Evolutionary conservation across 2,797 vertebrate species (phyloP).

Genomic region (Luscinia luscinia): DNA sequence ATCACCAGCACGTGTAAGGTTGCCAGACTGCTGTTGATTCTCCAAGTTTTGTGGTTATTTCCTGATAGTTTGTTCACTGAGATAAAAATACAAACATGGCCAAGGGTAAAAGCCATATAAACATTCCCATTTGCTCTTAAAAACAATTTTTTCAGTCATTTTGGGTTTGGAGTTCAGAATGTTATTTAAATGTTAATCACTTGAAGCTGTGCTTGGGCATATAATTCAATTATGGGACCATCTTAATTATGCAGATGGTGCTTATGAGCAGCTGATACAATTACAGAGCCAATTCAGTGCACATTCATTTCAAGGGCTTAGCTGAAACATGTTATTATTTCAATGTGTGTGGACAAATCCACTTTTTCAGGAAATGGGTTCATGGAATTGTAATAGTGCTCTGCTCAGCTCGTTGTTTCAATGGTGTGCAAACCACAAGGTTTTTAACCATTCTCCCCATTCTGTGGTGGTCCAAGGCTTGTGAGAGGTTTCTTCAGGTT

Average conservation of each 20-base stretch:
- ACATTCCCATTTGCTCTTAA: conserved; percentile 32
- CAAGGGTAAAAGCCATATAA: conserved; percentile 26
- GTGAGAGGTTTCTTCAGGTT: conserved; percentile 9
- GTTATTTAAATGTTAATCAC: conserved; percentile 70
- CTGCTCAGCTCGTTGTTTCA: background rate
- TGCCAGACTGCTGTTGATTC: background rate
- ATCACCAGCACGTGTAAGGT: background rate
- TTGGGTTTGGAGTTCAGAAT: conserved; percentile 45
- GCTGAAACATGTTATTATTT: conserved; percentile 31
- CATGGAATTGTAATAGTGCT: background rate
- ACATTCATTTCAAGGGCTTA: conserved; percentile 24
- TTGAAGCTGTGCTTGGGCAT: conserved; percentile 60
- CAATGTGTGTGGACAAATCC: conserved; percentile 23
- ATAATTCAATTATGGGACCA: conserved; percentile 62
- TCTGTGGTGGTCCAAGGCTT: conserved; percentile 18
- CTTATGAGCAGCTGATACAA: conserved; percentile 62
- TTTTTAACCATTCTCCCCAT: background rate
- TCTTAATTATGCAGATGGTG: conserved; percentile 68
- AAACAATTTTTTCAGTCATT: conserved; percentile 37
- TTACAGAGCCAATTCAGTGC: conserved; percentile 41
- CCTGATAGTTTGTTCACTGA: conserved; percentile 9
- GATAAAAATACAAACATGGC: conserved; percentile 23
- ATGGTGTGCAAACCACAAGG: background rate
- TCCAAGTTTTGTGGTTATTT: background rate
- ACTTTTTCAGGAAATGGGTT: conserved; percentile 4